Conservation (phyloP, 1,140 invertebrate species). For the Bombus vancouverensis region DNA sequence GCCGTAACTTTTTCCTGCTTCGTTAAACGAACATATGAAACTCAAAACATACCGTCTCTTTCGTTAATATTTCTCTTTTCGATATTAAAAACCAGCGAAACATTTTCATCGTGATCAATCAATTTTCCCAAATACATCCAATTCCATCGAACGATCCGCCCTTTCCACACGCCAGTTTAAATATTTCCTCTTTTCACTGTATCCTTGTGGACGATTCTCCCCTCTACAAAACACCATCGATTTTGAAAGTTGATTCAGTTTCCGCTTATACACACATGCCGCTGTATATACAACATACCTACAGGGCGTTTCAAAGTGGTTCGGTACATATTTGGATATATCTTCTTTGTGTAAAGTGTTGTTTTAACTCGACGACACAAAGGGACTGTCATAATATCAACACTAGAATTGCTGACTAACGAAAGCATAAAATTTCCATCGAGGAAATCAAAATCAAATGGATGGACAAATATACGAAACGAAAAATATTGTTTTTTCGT, state of each 20-base stretch:
- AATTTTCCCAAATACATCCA: constrained; percentile 27
- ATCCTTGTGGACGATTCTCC: neutral
- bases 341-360: neutral
- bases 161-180: neutral
- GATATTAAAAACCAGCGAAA: constrained; percentile 19
- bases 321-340: neutral
- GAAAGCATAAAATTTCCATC: too few species aligned
- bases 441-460: too few species aligned
- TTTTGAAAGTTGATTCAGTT: constrained; percentile 16
- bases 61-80: neutral
- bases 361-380: neutral
- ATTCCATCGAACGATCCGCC: neutral
- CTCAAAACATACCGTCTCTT: neutral
- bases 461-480: too few species aligned
- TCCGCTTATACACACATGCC: neutral
- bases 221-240: neutral
- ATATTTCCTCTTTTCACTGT: constrained; percentile 13
- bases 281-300: neutral
- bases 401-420: too few species aligned
- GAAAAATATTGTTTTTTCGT: too few species aligned
- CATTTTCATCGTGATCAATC: constrained; percentile 10
- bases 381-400: too few species aligned
- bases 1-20: too few species aligned
- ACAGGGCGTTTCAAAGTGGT: neutral
- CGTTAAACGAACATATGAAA: neutral